phyloP scores from a whole-genome alignment of 1,140 invertebrate genomes.

The Magallana angulata region DNA sequence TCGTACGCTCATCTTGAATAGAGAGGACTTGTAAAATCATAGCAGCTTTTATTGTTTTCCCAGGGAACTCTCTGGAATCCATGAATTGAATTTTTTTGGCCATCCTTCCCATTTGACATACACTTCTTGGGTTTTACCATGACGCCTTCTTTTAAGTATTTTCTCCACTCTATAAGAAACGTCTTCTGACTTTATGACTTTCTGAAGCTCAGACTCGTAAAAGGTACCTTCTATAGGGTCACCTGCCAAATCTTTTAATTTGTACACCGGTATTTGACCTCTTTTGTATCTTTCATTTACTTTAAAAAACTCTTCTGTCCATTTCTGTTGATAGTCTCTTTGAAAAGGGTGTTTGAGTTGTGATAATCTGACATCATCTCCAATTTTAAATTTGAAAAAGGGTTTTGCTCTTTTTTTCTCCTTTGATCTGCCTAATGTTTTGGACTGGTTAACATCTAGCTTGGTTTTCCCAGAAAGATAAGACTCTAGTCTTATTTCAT shows the following conservation, averaged over 20 bases:
- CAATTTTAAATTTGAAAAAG: slow-evolving; percentile 49
- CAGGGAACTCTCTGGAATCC: slow-evolving; percentile 39
- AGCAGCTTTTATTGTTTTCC: neutral
- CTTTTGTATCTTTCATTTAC: slow-evolving; percentile 34
- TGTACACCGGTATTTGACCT: slow-evolving; percentile 49
- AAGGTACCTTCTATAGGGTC: slow-evolving; percentile 51
- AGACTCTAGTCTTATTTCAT: neutral
- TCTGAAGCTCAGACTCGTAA: slow-evolving; percentile 52
- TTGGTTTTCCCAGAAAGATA: neutral
- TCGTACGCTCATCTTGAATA: slow-evolving; percentile 43
- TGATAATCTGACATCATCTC: slow-evolving; percentile 51
- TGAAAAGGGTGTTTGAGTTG: slow-evolving; percentile 48
- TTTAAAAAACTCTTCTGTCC: slow-evolving; percentile 54
- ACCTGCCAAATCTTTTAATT: slow-evolving; percentile 41
- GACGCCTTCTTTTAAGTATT: slow-evolving; percentile 33
- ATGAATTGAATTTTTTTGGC: slow-evolving; percentile 58
- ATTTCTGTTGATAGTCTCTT: slow-evolving; percentile 56
- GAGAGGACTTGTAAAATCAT: neutral
- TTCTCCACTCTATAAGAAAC: slow-evolving; percentile 28
- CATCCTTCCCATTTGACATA: slow-evolving; percentile 52
- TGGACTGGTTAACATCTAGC: neutral
- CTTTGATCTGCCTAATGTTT: no score
- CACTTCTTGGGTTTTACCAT: slow-evolving; percentile 29
- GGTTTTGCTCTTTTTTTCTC: neutral
- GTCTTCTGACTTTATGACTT: slow-evolving; percentile 19